phyloP scores from a whole-genome alignment of 2,888 invertebrate species.

The Tachina lurida region DNA sequence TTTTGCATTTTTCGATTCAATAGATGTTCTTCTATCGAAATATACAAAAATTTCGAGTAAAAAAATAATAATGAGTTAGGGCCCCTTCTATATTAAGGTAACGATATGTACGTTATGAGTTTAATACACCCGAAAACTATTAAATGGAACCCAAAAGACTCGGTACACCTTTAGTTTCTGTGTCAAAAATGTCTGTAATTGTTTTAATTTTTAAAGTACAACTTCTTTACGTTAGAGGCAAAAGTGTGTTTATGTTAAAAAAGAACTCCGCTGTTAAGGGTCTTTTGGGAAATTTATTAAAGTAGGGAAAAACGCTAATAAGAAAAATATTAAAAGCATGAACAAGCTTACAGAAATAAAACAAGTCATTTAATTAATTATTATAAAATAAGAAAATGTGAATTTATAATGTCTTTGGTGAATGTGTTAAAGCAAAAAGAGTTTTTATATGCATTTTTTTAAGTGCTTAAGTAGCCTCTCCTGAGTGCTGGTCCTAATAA shows the following conservation, averaged over 20 bases:
- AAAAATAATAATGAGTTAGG: too few relatives aligned
- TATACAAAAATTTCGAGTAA: too few relatives aligned
- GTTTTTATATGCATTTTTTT: too few relatives aligned
- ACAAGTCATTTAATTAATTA: constrained; percentile 45
- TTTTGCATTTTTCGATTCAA: too few relatives aligned
- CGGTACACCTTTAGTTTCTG: constrained; percentile 42
- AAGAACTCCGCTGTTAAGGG: constrained; percentile 5
- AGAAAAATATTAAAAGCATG: background rate
- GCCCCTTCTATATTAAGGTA: too few relatives aligned
- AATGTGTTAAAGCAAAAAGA: constrained; percentile 32
- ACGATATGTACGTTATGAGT: background rate
- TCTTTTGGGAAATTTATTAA: constrained; percentile 65
- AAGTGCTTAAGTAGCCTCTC: too few relatives aligned
- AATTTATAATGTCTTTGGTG: constrained; percentile 13
- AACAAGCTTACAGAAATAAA: constrained; percentile 1
- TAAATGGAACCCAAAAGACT: constrained; percentile 65
- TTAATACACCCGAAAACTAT: constrained; percentile 35
- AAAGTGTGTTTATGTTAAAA: constrained; percentile 22
- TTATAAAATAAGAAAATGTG: constrained; percentile 32
- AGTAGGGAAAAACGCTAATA: constrained; percentile 35
- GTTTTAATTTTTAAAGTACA: constrained; percentile 24
- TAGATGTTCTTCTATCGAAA: too few relatives aligned
- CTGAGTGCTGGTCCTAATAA: too few relatives aligned
- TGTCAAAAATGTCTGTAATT: constrained; percentile 59
- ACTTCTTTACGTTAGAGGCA: constrained; percentile 62